Percentiles rank a stretch among this genome's conserved stretches.
phyloP scores from a whole-genome alignment of 2,113 vertebrate genomes.

The Tympanuchus pallidicinctus region DNA sequence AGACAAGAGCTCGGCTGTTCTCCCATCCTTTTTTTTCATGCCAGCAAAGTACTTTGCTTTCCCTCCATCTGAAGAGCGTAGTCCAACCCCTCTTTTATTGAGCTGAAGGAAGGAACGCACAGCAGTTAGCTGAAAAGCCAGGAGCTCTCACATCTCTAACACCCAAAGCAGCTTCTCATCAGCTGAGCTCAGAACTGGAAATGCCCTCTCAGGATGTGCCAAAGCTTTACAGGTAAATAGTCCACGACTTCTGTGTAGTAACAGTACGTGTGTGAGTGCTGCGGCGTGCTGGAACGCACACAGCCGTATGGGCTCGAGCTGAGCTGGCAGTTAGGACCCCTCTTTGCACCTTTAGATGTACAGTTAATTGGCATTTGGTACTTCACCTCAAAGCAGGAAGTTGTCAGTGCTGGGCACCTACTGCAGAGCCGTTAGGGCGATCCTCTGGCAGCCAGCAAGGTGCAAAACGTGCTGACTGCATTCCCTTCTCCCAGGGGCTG shows the following conservation, averaged over 20 bases:
- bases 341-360: neutral
- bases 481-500: neutral
- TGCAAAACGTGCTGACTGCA: fast-evolving
- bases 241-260: neutral
- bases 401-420: neutral
- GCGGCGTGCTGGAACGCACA: neutral
- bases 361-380: neutral
- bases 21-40: neutral
- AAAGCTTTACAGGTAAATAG: neutral
- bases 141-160: neutral
- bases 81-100: neutral
- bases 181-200: neutral
- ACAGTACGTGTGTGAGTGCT: neutral
- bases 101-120: neutral
- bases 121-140: neutral
- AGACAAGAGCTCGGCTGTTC: neutral
- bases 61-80: neutral
- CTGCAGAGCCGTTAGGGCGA: neutral
- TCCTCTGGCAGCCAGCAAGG: neutral
- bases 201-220: neutral
- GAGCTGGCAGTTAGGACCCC: neutral
- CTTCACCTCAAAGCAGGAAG: neutral
- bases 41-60: neutral
- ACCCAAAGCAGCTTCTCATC: neutral
- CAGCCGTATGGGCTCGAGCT: neutral